Percentiles rank a stretch among this genome's conserved stretches.
Evolutionary conservation across 1,140 invertebrate species (phyloP).

Genomic region (Varroa destructor): DNA sequence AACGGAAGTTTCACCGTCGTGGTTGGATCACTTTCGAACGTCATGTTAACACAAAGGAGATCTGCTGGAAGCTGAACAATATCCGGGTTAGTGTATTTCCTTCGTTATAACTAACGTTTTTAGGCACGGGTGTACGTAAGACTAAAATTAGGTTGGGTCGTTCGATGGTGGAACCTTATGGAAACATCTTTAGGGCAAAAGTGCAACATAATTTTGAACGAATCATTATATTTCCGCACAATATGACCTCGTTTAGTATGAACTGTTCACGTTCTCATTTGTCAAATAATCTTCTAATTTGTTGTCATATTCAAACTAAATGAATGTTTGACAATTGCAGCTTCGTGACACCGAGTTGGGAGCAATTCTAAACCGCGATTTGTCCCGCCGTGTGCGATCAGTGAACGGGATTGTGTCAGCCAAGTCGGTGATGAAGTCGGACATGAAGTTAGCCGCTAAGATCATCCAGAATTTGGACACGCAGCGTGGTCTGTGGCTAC

Average conservation of each 20-base stretch:
- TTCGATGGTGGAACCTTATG: background rate
- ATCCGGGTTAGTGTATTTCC: slow-evolving; percentile 53
- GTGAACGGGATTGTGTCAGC: slow-evolving; percentile 84
- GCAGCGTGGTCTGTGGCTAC: slow-evolving; percentile 61
- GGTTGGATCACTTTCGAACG: slow-evolving; percentile 97
- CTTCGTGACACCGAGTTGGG: slow-evolving; percentile 80
- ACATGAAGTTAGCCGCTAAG: slow-evolving; percentile 82
- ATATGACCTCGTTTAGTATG: background rate
- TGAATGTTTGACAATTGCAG: slow-evolving; percentile 42
- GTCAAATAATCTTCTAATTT: no score
- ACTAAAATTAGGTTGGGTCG: background rate
- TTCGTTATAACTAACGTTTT: background rate
- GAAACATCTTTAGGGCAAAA: background rate
- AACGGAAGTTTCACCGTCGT: slow-evolving; percentile 81
- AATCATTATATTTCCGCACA: background rate
- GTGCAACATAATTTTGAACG: background rate
- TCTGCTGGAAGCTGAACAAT: slow-evolving; percentile 97
- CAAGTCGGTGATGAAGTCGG: slow-evolving; percentile 72
- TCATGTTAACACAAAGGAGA: slow-evolving; percentile 96
- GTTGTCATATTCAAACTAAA: no score
- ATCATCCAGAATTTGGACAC: slow-evolving; percentile 87
- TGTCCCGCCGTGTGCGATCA: slow-evolving; percentile 75
- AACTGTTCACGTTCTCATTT: no score
- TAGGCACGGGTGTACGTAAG: background rate
- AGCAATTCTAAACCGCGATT: slow-evolving; percentile 82